Evolutionary conservation across 1,140 invertebrate species (phyloP).

Genomic region (Megalonaias nervosa): DNA sequence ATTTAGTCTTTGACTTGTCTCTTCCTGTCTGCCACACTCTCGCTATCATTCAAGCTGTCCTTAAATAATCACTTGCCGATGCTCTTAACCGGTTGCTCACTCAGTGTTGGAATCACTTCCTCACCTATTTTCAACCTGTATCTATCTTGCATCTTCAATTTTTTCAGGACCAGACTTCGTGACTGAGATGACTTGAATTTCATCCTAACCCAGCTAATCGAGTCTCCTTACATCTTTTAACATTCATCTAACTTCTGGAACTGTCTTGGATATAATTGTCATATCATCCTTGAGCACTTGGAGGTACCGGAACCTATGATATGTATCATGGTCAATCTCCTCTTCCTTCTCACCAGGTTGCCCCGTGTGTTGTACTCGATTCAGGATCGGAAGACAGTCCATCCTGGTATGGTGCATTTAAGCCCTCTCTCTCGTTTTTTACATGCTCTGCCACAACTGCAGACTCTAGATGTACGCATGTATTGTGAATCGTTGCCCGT

Average conservation of each 20-base stretch:
- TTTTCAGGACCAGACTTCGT: constrained; percentile 9
- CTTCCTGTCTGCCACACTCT: constrained; percentile 2
- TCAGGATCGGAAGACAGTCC: too few species aligned
- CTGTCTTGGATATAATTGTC: constrained; percentile 19
- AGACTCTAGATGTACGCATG: too few species aligned
- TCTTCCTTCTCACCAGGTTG: too few species aligned
- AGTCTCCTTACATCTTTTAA: constrained; percentile 8
- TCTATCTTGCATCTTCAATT: constrained; percentile 12
- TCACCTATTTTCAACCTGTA: constrained; percentile 1
- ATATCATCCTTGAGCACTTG: constrained; percentile 21
- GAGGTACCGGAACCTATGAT: too few species aligned
- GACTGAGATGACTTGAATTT: constrained; percentile 21
- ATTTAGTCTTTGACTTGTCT: constrained; percentile 15
- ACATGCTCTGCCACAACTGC: too few species aligned
- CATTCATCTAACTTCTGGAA: constrained; percentile 18
- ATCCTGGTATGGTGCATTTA: too few species aligned
- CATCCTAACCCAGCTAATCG: constrained; percentile 17
- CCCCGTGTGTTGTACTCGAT: too few species aligned
- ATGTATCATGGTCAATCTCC: too few species aligned
- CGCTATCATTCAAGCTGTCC: background rate
- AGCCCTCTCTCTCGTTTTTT: too few species aligned
- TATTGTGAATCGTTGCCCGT: too few species aligned
- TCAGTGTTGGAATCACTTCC: constrained; percentile 11
- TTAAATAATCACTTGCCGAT: constrained; percentile 1
- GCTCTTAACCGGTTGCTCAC: constrained; percentile 14